Conservation (phyloP, 1,140 invertebrate genomes). For the Plectus sambesii region DNA sequence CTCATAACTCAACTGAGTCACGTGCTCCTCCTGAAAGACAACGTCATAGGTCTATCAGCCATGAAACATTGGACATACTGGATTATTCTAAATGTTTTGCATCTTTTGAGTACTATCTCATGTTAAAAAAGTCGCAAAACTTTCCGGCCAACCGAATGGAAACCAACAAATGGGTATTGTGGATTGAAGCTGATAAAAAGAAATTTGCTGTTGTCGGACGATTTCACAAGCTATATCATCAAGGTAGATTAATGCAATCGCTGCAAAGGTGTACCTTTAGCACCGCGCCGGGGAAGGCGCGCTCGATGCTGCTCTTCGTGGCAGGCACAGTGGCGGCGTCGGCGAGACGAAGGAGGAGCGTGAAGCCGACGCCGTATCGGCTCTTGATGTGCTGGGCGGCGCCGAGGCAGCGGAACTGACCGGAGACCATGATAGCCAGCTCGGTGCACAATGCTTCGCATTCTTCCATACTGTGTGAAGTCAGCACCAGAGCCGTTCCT, state of each 20-base stretch:
- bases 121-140: no score
- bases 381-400: slow-evolving; percentile 59
- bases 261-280: slow-evolving; percentile 15
- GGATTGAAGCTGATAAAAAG: no score
- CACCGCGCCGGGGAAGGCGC: slow-evolving; percentile 14
- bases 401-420: slow-evolving; percentile 61
- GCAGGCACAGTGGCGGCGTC: slow-evolving; percentile 16
- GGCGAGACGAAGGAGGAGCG: slow-evolving; percentile 14
- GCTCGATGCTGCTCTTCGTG: slow-evolving; percentile 1
- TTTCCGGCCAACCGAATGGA: no score
- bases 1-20: slow-evolving; percentile 18
- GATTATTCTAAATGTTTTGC: neutral
- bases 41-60: neutral
- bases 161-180: no score
- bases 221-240: no score
- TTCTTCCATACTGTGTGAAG: slow-evolving; percentile 60
- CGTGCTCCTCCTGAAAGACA: slow-evolving; percentile 18
- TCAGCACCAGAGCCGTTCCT: slow-evolving; percentile 23
- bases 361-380: slow-evolving; percentile 46
- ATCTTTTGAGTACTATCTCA: no score
- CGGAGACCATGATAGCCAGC: slow-evolving; percentile 73
- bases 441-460: slow-evolving; percentile 69
- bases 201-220: no score
- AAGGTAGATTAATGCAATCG: no score
- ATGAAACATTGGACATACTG: no score